Evolutionary conservation across 2,113 vertebrate genomes (phyloP).

Genomic region (Gnathochromis pfefferi): DNA sequence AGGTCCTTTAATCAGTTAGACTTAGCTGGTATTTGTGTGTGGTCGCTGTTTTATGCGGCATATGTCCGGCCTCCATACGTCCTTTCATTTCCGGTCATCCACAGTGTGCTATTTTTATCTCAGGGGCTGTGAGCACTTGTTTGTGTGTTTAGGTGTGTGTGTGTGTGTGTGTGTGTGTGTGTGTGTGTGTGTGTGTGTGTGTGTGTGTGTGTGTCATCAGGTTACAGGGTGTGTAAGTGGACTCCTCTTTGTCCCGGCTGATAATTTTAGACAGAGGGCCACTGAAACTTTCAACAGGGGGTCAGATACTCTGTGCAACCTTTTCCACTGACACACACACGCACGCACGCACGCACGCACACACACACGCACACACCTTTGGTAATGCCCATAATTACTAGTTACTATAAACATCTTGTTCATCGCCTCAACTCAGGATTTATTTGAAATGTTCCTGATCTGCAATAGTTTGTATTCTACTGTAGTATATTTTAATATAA

Average conservation of each 20-base stretch:
- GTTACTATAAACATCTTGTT: neutral
- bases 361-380: neutral
- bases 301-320: constrained; percentile 33
- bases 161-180: constrained; percentile 8
- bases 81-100: constrained; percentile 50
- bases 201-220: constrained; percentile 26
- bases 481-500: neutral
- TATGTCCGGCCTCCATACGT: constrained; percentile 46
- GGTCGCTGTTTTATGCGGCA: neutral
- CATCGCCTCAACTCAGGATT: neutral
- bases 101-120: constrained; percentile 64
- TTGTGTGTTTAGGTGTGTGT: neutral
- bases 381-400: neutral
- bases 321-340: constrained; percentile 6
- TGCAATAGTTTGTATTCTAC: neutral
- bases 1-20: neutral
- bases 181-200: constrained; percentile 7
- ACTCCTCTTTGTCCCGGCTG: constrained; percentile 67
- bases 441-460: neutral
- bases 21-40: neutral
- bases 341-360: neutral
- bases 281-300: constrained; percentile 69
- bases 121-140: constrained; percentile 18
- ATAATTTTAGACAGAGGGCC: constrained; percentile 63
- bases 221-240: constrained; percentile 63